phyloP scores from a whole-genome alignment of 2,888 invertebrate species.

The Meiosimyza decipiens region DNA sequence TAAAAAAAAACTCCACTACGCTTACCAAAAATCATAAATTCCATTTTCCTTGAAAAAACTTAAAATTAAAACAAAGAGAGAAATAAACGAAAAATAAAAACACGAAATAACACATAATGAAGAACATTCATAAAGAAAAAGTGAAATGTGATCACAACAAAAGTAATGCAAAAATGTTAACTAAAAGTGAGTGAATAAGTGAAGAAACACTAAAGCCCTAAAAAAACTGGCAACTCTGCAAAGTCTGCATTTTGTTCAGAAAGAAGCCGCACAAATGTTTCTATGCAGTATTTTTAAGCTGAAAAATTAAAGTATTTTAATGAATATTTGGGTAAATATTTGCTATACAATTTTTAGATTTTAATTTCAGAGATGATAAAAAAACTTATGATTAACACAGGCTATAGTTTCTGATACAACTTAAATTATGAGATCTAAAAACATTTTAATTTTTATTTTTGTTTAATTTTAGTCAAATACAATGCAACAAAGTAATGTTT shows the following conservation, averaged over 20 bases:
- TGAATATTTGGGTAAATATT: constrained; percentile 67
- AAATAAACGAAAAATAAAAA: constrained; percentile 40
- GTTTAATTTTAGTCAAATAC: too few species aligned
- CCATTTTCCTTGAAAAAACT: not conserved
- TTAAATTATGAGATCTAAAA: too few species aligned
- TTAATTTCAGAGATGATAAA: too few species aligned
- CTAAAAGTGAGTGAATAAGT: not conserved
- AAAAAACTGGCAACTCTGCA: constrained; percentile 19
- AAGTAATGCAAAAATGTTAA: not conserved
- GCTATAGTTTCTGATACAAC: too few species aligned
- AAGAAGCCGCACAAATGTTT: constrained; percentile 16
- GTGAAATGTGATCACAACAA: not conserved
- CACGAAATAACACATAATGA: constrained; percentile 32
- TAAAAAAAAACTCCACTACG: too few species aligned
- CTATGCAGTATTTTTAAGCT: constrained; percentile 7
- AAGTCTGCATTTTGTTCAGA: not conserved
- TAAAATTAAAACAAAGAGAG: constrained; percentile 34
- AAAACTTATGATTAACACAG: too few species aligned
- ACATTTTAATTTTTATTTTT: too few species aligned
- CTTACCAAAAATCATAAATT: too few species aligned
- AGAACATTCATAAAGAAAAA: not conserved
- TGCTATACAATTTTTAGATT: not conserved
- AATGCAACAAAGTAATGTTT: too few species aligned
- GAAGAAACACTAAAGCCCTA: not conserved
- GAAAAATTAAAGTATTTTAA: constrained; percentile 53